A percentile compares a stretch with the other conserved stretches of the same genome.
phyloP scores from a whole-genome alignment of 2,113 vertebrate genomes.

The Nestor notabilis region DNA sequence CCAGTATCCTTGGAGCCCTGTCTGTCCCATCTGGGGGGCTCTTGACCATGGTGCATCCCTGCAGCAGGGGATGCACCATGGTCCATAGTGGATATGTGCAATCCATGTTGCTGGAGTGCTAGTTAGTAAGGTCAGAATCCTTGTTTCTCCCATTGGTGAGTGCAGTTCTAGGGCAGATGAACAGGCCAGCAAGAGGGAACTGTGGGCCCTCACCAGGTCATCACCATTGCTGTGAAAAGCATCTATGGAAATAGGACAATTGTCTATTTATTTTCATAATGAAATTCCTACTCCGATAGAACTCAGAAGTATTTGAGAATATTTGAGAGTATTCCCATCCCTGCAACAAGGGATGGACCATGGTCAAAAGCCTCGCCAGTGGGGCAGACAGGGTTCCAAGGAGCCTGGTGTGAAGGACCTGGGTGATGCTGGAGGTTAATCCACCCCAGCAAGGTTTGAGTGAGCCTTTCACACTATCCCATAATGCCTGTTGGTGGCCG shows the following conservation, averaged over 20 bases:
- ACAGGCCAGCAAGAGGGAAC: not conserved
- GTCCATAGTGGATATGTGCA: not conserved
- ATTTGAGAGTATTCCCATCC: not conserved
- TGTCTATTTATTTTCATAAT: not conserved
- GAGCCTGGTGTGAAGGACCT: not conserved
- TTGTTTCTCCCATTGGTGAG: not conserved
- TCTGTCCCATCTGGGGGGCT: not conserved
- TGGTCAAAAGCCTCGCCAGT: not conserved
- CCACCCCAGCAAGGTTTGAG: not conserved
- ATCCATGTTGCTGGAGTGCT: not conserved
- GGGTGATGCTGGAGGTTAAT: not conserved
- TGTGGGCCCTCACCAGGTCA: not conserved
- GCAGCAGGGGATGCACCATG: not conserved
- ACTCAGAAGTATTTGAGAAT: not conserved
- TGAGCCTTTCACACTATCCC: fast-evolving
- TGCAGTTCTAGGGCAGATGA: not conserved
- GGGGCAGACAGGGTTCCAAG: not conserved
- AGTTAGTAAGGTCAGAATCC: not conserved
- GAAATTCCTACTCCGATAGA: not conserved
- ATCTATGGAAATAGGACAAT: not conserved
- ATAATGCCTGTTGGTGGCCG: fast-evolving
- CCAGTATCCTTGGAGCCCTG: not conserved
- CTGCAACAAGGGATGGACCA: fast-evolving
- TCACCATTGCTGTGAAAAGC: not conserved
- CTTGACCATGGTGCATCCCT: not conserved